Evolutionary conservation across 2,888 invertebrate genomes (phyloP), one percentile per base, ranked within the genome.

Genomic region (Fragum sueziense): DNA sequence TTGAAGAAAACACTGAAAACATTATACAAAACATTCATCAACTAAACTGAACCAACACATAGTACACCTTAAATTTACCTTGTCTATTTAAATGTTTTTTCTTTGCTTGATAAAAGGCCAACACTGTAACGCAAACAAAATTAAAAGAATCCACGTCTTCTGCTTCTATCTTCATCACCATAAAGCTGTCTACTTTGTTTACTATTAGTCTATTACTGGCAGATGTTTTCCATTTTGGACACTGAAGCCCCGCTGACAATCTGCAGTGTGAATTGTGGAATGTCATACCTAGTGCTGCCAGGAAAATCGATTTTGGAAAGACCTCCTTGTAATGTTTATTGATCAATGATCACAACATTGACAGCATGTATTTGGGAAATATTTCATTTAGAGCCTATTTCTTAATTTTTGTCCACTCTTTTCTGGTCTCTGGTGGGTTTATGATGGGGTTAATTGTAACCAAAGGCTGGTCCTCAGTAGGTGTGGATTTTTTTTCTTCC

Each of bases 341-440:
- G 11, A 72, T 72, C 20, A 72, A 20, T 20, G 0, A 9, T 31
- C 62, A 72, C 27, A 57, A 1, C 9, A 9, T 33, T 29, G 9
- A 22, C 41, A 47, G 31, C 25, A 47, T 72, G 31, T 62, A 41
- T 1, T 2, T 61, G 7, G 1, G 51, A 61, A 70, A 76, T 4
- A 61, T 70, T 37, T 37, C 67, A 34, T 76, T 6, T 20, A 76
- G 37, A 33, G 67, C 71, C 3, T 57, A n/a, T 11, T 27, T 31
- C 33, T 76, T 71, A 17, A 72, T 41, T 51, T 41, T 54, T 37
- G 27, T 11, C 76, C 76, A 76, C 37, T 76, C 76, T 57, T 6
- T 33, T 31, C 59, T 71, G 7, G 71, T 72, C 31, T 14, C 72
- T 7, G 27, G 25, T 27, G 67, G 47, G 29, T 76, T 47, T n/a